Evolutionary conservation across 2,888 invertebrate genomes (phyloP).

Genomic region (Zygogramma bicolorata): DNA sequence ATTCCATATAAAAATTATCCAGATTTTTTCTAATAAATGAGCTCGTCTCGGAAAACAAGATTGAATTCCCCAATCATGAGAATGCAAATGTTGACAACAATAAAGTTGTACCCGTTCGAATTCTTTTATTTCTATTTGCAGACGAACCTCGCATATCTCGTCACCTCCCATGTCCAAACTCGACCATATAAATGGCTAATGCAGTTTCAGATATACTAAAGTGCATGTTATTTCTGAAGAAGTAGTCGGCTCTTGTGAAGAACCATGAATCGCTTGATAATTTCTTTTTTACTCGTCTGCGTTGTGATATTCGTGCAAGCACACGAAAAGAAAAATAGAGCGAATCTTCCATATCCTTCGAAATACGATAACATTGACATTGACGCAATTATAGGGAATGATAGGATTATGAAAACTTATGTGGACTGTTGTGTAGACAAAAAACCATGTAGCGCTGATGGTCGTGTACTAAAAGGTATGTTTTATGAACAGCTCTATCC

Average conservation of each 20-base stretch:
- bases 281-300: background rate
- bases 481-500: too few species aligned
- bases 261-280: slow-evolving; percentile 6
- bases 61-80: too few species aligned
- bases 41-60: too few species aligned
- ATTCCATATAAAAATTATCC: too few species aligned
- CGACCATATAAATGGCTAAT: background rate
- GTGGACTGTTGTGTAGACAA: slow-evolving; percentile 75
- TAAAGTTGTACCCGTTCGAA: too few species aligned
- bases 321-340: background rate
- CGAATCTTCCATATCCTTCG: slow-evolving; percentile 68
- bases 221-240: background rate
- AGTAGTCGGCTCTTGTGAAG: background rate
- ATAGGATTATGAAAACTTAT: slow-evolving; percentile 75
- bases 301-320: background rate
- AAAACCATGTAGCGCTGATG: slow-evolving; percentile 78
- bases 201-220: background rate
- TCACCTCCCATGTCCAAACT: background rate
- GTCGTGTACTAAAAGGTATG: slow-evolving; percentile 78
- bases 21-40: too few species aligned
- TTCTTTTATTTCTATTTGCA: background rate
- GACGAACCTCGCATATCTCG: background rate
- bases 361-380: slow-evolving; percentile 79
- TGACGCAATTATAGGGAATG: slow-evolving; percentile 75
- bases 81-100: too few species aligned